These are phyloP conservation scores for Drosophila paranaensis DNA, from an alignment of 2,888 invertebrate species.

Conservation along the genomic window DNA sequence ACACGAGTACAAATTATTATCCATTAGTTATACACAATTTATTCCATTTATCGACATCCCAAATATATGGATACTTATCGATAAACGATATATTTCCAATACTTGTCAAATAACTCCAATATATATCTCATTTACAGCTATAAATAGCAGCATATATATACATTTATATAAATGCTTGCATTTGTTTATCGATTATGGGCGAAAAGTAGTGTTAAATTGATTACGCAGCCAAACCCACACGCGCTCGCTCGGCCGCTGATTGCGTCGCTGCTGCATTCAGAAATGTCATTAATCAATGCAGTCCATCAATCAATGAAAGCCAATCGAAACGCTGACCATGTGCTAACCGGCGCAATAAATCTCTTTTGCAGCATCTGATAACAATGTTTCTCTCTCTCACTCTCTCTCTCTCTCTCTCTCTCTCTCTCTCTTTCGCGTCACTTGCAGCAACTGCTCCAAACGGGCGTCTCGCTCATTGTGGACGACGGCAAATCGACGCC, in stretches of 20 bases:
- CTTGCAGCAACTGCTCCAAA: constrained; percentile 74
- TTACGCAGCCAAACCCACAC: neutral
- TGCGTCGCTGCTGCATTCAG: constrained; percentile 11
- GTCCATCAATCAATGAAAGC: constrained; percentile 47
- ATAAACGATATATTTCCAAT: neutral
- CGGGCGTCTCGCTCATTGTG: constrained; percentile 83
- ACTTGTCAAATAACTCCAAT: neutral
- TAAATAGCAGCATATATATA: neutral
- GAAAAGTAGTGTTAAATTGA: constrained; percentile 11
- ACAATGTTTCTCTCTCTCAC: constrained; percentile 3
- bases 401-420: neutral
- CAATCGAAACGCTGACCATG: constrained; percentile 32
- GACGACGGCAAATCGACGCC: constrained; percentile 61
- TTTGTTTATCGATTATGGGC: constrained; percentile 8
- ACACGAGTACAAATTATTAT: too few relatives aligned
- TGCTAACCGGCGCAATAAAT: constrained; percentile 32
- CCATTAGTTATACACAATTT: too few relatives aligned
- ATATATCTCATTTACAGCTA: neutral
- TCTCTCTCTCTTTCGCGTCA: constrained; percentile 1
- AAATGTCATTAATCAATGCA: constrained; percentile 45
- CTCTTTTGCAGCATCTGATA: constrained; percentile 3
- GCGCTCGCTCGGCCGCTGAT: neutral
- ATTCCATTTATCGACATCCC: neutral
- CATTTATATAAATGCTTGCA: neutral
- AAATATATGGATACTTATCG: neutral